Evolutionary conservation across 2,797 vertebrate genomes (phyloP).

Genomic region (Urocyon cinereoargenteus): DNA sequence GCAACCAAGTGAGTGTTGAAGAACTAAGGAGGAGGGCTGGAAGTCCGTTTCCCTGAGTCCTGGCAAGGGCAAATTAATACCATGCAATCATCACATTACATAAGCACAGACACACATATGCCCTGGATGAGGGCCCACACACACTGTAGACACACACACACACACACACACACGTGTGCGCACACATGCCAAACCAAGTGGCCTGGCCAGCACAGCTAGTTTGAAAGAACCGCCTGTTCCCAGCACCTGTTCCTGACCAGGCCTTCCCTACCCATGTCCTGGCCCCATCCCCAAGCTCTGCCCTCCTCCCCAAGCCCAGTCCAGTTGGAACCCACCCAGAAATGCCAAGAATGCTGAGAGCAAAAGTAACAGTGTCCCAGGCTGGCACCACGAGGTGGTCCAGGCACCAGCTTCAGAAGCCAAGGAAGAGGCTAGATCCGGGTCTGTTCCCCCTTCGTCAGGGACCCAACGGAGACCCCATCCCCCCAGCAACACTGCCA

Average conservation of each 20-base stretch:
- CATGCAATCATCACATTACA: background rate
- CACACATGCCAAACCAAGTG: background rate
- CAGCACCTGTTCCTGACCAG: constrained; percentile 68
- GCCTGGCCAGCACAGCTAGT: background rate
- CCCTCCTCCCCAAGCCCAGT: background rate
- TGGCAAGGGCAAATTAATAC: background rate
- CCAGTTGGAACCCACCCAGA: constrained; percentile 68
- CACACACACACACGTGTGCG: background rate
- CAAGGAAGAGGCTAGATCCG: background rate
- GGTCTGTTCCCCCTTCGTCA: background rate
- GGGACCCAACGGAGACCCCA: background rate
- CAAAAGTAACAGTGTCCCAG: constrained; percentile 44
- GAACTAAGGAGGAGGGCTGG: background rate
- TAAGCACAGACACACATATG: background rate
- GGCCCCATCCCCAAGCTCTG: constrained; percentile 63
- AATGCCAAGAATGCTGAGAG: constrained; percentile 74
- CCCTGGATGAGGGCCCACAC: background rate
- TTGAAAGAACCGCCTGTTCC: constrained; percentile 67
- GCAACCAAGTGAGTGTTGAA: background rate
- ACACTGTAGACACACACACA: background rate
- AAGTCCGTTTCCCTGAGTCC: background rate
- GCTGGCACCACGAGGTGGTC: background rate
- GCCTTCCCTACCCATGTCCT: constrained; percentile 8
- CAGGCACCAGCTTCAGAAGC: background rate
- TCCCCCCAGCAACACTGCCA: background rate